These are phyloP conservation scores for Trematomus loennbergii DNA, from an alignment of 2,113 vertebrate species.

Conservation along the genomic window DNA sequence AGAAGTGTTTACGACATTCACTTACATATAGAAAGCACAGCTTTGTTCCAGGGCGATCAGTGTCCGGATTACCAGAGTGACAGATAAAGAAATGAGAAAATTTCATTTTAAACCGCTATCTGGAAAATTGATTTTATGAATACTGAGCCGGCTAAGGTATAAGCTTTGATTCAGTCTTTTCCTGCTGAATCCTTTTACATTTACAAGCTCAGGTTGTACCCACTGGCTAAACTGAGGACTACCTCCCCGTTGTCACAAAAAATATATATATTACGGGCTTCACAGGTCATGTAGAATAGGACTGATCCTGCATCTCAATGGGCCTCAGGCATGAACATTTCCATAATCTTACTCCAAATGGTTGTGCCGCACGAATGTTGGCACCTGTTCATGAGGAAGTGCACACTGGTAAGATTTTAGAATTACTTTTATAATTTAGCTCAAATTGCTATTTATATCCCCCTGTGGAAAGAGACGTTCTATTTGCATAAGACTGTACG, in stretches of 20 bases:
- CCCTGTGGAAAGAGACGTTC: background rate
- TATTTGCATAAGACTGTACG: background rate
- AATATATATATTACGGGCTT: background rate
- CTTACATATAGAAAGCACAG: conserved; percentile 63
- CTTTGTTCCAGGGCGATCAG: conserved; percentile 69
- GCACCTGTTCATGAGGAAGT: background rate
- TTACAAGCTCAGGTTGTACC: conserved; percentile 46
- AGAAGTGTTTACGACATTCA: conserved; percentile 58
- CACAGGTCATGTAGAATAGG: background rate
- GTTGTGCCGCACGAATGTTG: background rate
- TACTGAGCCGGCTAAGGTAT: conserved; percentile 55
- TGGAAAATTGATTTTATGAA: conserved; percentile 69
- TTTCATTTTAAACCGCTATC: conserved; percentile 66
- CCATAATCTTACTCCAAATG: background rate
- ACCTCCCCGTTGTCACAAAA: conserved; percentile 1
- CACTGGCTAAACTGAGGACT: conserved; percentile 14
- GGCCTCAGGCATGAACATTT: background rate
- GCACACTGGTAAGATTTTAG: background rate
- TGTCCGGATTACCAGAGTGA: conserved; percentile 68
- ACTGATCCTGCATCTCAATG: background rate
- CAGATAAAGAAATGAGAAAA: conserved; percentile 75
- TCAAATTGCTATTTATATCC: background rate
- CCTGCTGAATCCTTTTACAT: conserved; percentile 57
- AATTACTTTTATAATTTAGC: background rate
- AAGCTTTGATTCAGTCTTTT: conserved; percentile 60